Base-by-base conservation (phyloP, 1,140 invertebrate genomes). In the Bombus huntii region DNA sequence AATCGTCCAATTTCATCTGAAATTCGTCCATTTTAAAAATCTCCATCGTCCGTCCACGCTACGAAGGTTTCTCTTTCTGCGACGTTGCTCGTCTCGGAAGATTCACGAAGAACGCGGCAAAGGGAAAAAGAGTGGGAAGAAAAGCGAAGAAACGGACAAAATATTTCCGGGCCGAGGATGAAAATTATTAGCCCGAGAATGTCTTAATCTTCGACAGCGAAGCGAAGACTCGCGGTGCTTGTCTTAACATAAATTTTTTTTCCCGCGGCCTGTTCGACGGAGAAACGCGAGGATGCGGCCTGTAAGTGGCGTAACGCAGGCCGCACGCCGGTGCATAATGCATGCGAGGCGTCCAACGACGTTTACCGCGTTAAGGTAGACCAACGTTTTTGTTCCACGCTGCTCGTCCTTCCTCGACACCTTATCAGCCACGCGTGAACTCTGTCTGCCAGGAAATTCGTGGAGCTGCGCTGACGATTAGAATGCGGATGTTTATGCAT, bases 101-200 rank as follows among this genome's bases (percentile, higher is more conserved):
- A 39, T 71, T 18, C 25, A 15, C 4, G 1, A 13, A 25, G 12
- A 13, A 13, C 9, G 9, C 22, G 1, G 6, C 10, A 1, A 0
- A 6, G 34, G 10, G 25, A 0, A 12, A 10, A 10, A 2, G 5
- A 18, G 18, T 10, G 9, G 1, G 34, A 18, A 31, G 62, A 47
- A 77, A 66, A 62, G 70, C n/a, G 22, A 62, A 62, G 25, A 47
- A 53, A 77, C 87, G 92, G 93, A 93, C 93, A 93, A 93, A 92
- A 93, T 87, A 91, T 94, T 92, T 90, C 47, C 91, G 42, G 66
- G 83, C 91, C 85, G 87, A 85, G 88, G 78, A 91, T 91, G 92
- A 92, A 94, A 94, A 94, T 95, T 94, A 94, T 94, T 94, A 94
- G 92, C 89, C 85, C 87, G 93, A 83, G 92, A 94, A 94, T 95